Base-by-base conservation (phyloP, 1,140 invertebrate species). In the Cotesia typhae region DNA sequence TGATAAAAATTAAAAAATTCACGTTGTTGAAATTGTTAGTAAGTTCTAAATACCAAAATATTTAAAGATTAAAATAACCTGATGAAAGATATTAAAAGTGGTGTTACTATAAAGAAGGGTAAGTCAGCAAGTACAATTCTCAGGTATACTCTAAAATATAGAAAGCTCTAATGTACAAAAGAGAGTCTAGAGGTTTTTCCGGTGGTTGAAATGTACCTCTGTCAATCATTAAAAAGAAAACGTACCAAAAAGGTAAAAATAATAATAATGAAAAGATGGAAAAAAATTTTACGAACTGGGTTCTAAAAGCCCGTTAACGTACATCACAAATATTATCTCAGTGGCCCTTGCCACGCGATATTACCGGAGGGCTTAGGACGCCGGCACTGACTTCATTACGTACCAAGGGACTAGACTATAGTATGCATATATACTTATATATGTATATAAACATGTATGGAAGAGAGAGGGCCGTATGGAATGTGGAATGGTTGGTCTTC, bases 281-380 rank as follows among this genome's bases (percentile, higher is more conserved):
- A 75, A 77, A 78, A 77, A 76, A 20, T 68, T 14, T 67, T 75
- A 78, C 73, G 78, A 77, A 77, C 76, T 77, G 53, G 37, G 52
- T 57, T 38, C 64, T 41, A 41, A 84, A 83, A 83, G 79, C 81
- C 78, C 80, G 79, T 85, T 85, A 84, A 83, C 82, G 84, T 83
- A 84, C 80, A 83, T 84, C 83, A 83, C 78, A 77, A 85, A 85
- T 84, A 84, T 85, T 85, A 85, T 85, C 84, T 83, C 78, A 74
- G 77, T 70, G 76, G 79, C 71, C 72, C 71, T 47, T 77, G 78
- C 78, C 79, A 75, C 78, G 74, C 79, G 80, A 85, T 84, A 84
- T 85, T 84, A 84, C 82, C 78, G 74, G 68, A 75, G 78, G 80
- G 84, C 80, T 84, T 84, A 83, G 80, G 84, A 83, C 79, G 80